Evolutionary conservation across 2,888 invertebrate genomes (phyloP), one percentile per base, ranked within the genome.

Genomic region (Leucophora obtusa): DNA sequence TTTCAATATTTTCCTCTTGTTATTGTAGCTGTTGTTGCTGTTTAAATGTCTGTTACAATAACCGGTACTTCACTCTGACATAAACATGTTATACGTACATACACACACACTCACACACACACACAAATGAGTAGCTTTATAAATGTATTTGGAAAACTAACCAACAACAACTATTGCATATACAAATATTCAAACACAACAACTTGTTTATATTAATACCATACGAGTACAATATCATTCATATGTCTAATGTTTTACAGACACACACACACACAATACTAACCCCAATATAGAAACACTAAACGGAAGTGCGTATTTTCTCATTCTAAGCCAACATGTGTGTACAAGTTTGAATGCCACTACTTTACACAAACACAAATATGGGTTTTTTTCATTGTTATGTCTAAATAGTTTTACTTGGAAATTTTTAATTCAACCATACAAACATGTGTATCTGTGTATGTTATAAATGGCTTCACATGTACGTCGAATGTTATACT

Each of bases 241-340:
- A 77, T 77, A 51, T 81, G 77, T 77, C 69, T 69, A 63, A 69
- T 72, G 63, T 76, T 63, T 51, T 35, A 65, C 60, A 68, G 15
- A 54, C 24, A 24, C 15, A 76, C 50, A 65, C 63, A 47, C 15
- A 71, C 24, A 60, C 60, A 21, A 43, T 28, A 28, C 28, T 6
- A 28, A 28, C 28, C 1, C 28, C 6, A 28, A 3, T 1, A 28
- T 28, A 6, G 1, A 1, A 4, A 28, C 28, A 28, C 5, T 28
- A 71, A 81, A 47, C 70, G 60, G 77, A 74, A 81, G 81, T 81
- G 81, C 81, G 77, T 81, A 70, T 65, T 74, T 73, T 69, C 62
- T 66, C 77, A 62, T 74, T 63, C 71, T 74, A 74, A 77, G 60
- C 66, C 35, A 53, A 43, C 66, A 54, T 56, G n/a, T n/a, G n/a